Evolutionary conservation across 2,113 vertebrate species (phyloP).

Genomic region (Geococcyx californianus): DNA sequence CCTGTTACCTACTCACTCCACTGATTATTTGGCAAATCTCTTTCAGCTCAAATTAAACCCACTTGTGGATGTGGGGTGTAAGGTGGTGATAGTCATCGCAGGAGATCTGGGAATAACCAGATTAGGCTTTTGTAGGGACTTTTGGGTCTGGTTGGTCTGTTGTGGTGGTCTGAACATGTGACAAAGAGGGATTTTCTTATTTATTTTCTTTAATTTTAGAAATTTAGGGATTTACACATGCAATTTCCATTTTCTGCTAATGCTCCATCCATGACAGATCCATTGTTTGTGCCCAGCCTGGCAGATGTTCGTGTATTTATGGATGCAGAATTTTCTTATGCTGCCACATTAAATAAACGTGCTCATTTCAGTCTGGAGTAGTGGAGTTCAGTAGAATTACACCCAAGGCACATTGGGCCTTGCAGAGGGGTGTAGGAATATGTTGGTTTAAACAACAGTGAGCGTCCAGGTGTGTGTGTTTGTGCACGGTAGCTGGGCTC

Average conservation of each 20-base stretch:
- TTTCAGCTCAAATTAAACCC: neutral
- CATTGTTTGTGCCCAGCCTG: neutral
- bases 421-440: neutral
- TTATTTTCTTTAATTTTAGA: neutral
- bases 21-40: neutral
- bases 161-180: rapidly evolving
- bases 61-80: neutral
- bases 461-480: neutral
- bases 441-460: rapidly evolving
- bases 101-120: neutral
- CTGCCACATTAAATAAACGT: neutral
- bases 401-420: neutral
- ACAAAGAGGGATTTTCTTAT: neutral
- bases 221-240: neutral
- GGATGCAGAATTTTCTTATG: neutral
- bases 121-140: neutral
- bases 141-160: neutral
- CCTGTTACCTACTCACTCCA: neutral
- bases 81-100: neutral
- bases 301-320: slow-evolving; percentile 26
- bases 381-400: neutral
- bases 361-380: neutral
- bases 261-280: neutral
- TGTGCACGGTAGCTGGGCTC: neutral
- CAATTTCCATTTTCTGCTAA: slow-evolving; percentile 1